Conservation (phyloP, 2,888 invertebrate genomes). For the Ashinkailepas kermadecensis region DNA sequence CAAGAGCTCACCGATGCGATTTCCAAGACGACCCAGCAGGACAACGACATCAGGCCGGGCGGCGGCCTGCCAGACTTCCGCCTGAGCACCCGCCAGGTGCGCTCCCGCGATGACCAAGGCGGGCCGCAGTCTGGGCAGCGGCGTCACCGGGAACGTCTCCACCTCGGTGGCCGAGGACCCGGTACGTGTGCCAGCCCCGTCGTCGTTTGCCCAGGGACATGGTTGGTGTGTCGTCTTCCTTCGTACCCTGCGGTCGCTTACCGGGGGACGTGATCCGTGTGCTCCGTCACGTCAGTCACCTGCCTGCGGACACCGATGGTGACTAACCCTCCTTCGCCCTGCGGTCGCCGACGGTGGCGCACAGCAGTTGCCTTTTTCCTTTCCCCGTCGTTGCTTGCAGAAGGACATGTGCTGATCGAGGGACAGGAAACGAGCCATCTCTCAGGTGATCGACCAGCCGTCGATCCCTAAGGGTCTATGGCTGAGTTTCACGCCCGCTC, state of each 20-base stretch:
- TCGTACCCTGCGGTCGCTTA: not conserved
- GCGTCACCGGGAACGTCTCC: not conserved
- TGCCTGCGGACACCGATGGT: too few species aligned
- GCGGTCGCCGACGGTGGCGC: too few species aligned
- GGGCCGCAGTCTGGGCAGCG: not conserved
- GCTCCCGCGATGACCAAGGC: not conserved
- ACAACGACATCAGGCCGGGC: not conserved
- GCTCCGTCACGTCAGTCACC: not conserved
- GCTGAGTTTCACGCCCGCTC: too few species aligned
- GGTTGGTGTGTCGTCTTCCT: not conserved
- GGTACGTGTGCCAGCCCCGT: too few species aligned
- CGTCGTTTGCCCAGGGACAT: not conserved
- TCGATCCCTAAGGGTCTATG: too few species aligned
- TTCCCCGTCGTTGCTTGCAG: too few species aligned
- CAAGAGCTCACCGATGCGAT: not conserved
- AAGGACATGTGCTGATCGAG: too few species aligned
- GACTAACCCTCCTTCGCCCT: too few species aligned
- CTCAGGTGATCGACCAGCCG: too few species aligned
- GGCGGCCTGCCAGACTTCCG: not conserved
- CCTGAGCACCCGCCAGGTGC: not conserved
- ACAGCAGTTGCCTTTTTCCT: too few species aligned
- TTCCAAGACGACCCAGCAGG: not conserved
- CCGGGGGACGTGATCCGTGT: not conserved
- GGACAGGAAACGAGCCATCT: too few species aligned
- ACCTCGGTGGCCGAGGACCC: too few species aligned